phyloP scores from a whole-genome alignment of 1,140 invertebrate genomes.

The Hyphantria cunea region DNA sequence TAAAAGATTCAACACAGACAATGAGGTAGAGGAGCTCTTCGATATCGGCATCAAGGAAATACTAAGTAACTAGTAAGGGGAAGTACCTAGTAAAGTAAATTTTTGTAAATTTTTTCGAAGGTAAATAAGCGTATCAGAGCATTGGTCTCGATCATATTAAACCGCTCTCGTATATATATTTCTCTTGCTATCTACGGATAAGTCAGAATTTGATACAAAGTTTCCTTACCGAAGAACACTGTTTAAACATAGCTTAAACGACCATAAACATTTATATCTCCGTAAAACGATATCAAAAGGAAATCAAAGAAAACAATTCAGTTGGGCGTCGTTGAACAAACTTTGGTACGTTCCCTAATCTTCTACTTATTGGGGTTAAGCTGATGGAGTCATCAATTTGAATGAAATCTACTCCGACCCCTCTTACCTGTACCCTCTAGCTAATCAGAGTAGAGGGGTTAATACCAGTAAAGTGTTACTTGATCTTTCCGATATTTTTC shows the following conservation, averaged over 20 bases:
- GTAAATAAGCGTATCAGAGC: no score
- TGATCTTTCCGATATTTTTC: constrained; percentile 5
- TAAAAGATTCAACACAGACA: no score
- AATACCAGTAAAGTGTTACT: constrained; percentile 37
- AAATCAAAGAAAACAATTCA: constrained; percentile 47
- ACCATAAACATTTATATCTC: constrained; percentile 19
- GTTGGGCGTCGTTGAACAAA: constrained; percentile 55
- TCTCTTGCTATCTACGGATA: no score
- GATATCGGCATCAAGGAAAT: no score
- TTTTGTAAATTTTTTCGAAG: no score
- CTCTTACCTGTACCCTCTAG: constrained; percentile 29
- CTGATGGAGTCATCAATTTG: constrained; percentile 64
- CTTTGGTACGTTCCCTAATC: constrained; percentile 46
- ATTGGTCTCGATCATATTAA: no score
- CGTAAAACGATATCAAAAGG: constrained; percentile 16
- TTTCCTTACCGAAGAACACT: neutral
- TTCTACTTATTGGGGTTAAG: constrained; percentile 59
- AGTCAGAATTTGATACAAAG: no score
- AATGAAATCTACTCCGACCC: constrained; percentile 51
- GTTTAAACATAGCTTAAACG: neutral
- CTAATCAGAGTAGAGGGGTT: constrained; percentile 48
- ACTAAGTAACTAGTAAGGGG: no score
- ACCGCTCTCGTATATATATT: no score
- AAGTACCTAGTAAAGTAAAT: no score
- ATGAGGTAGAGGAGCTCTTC: no score